These are phyloP conservation scores for Germaria angustata DNA, from an alignment of 2,888 invertebrate genomes.

Conservation along the genomic window DNA sequence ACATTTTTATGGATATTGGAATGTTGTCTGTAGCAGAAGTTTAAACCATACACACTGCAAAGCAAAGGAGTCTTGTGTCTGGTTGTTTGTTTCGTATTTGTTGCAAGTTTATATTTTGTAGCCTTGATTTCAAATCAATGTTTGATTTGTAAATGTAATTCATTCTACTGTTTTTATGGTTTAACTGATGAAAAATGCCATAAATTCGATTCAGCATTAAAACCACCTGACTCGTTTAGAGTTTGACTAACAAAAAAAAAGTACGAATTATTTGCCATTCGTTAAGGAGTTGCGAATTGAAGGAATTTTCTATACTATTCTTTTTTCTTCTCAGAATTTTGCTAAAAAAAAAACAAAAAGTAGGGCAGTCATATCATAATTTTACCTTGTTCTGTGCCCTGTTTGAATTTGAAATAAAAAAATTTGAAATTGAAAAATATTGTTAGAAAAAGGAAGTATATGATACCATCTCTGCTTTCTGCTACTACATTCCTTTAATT, in stretches of 20 bases:
- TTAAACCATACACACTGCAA: conserved; percentile 28
- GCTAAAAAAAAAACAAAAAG: not conserved
- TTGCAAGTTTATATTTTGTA: conserved; percentile 49
- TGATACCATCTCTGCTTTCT: no score
- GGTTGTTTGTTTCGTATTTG: conserved; percentile 22
- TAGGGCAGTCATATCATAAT: not conserved
- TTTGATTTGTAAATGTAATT: conserved; percentile 45
- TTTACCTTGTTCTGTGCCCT: no score
- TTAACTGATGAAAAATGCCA: conserved; percentile 16
- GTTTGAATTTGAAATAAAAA: no score
- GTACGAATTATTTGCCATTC: not conserved
- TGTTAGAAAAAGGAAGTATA: no score
- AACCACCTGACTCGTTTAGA: conserved; percentile 31
- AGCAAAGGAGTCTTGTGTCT: conserved; percentile 53
- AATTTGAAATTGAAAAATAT: no score
- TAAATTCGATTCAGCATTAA: conserved; percentile 41
- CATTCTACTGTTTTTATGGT: conserved; percentile 18
- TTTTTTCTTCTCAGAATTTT: not conserved
- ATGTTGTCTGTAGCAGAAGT: conserved; percentile 64
- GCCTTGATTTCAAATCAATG: conserved; percentile 65
- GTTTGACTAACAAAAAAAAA: not conserved
- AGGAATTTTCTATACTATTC: conserved; percentile 16
- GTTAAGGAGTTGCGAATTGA: not conserved
- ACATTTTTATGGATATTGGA: conserved; percentile 78
- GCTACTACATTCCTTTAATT: no score